Conservation (phyloP, 2,113 vertebrate species). For the Illadopsis cleaveri region DNA sequence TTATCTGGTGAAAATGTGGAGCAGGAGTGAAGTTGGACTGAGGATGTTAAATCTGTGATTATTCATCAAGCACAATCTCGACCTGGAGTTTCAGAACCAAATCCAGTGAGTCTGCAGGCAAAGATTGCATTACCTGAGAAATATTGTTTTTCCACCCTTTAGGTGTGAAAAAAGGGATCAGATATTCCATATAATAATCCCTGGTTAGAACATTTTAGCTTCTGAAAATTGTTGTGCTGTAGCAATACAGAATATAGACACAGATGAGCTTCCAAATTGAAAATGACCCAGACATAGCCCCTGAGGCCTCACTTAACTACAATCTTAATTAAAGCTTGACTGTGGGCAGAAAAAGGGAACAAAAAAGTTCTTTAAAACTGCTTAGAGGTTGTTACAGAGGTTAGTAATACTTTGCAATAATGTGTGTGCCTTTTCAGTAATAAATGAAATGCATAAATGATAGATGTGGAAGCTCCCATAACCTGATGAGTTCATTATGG, state of each 20-base stretch:
- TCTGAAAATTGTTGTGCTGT: not conserved
- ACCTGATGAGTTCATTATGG: not conserved
- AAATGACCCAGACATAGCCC: not conserved
- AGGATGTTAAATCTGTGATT: not conserved
- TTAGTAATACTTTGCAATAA: not conserved
- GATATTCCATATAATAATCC: not conserved
- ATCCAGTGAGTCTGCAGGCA: not conserved
- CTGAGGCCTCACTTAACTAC: not conserved
- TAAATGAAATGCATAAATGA: not conserved
- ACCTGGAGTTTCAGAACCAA: not conserved
- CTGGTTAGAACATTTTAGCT: not conserved
- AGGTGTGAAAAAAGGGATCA: not conserved
- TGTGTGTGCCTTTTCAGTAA: not conserved
- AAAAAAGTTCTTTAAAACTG: not conserved
- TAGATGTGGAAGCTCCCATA: not conserved
- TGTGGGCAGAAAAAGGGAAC: not conserved
- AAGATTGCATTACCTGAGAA: not conserved
- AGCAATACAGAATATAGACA: not conserved
- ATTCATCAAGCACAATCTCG: not conserved
- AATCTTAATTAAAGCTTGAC: not conserved
- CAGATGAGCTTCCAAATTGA: not conserved
- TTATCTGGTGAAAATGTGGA: not conserved
- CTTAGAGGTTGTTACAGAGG: not conserved
- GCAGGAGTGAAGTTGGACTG: not conserved
- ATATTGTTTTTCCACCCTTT: not conserved